Conservation (phyloP, 2,797 vertebrate genomes). For the Hapalemur alaotrensis region DNA sequence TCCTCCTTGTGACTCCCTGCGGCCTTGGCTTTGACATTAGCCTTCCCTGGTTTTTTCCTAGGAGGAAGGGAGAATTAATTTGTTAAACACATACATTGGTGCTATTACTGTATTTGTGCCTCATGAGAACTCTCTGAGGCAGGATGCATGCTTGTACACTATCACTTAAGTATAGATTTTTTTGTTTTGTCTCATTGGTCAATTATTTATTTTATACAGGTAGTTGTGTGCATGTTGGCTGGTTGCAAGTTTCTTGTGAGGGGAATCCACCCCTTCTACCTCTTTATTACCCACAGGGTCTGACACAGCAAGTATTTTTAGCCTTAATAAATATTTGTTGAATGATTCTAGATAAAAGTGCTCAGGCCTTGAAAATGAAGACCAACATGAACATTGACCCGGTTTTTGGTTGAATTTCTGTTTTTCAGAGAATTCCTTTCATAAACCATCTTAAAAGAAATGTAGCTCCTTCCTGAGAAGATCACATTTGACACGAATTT, state of each 20-base stretch:
- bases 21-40: neutral
- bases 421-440: constrained; percentile 20
- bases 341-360: neutral
- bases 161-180: neutral
- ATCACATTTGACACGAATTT: neutral
- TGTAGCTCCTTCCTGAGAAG: neutral
- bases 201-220: neutral
- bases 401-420: neutral
- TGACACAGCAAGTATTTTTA: neutral
- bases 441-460: neutral
- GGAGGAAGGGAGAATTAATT: neutral
- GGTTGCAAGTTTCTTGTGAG: neutral
- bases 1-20: neutral
- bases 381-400: neutral
- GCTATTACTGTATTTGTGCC: neutral
- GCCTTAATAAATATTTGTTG: constrained; percentile 21
- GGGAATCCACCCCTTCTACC: neutral
- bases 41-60: neutral
- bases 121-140: neutral
- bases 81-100: neutral
- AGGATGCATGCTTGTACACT: neutral
- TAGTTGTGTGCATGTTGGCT: neutral
- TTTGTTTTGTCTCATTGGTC: neutral
- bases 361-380: constrained; percentile 43
- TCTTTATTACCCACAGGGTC: neutral